Evolutionary conservation across 2,113 vertebrate species (phyloP).

Genomic region (Prionailurus viverrinus): DNA sequence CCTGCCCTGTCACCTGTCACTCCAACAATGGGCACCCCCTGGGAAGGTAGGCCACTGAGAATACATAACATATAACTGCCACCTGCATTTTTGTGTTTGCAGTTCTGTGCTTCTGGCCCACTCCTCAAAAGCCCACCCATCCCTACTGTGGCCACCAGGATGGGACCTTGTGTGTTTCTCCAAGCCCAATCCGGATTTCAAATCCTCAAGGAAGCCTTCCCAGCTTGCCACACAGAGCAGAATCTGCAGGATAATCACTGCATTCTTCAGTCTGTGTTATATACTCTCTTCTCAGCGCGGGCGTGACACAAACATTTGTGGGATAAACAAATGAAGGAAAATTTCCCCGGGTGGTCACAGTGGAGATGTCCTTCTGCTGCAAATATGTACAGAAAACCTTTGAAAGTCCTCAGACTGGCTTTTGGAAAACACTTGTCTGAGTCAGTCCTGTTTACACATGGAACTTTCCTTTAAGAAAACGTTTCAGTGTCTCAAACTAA

Average conservation of each 20-base stretch:
- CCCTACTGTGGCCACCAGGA: not conserved
- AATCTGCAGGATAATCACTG: accelerated
- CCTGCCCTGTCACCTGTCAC: not conserved
- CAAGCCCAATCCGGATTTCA: not conserved
- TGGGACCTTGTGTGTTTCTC: no score
- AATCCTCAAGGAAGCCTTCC: not conserved
- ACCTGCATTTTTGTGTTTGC: no score
- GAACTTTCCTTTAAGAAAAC: not conserved
- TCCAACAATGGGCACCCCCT: accelerated
- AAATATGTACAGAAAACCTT: not conserved
- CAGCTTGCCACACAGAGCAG: no score
- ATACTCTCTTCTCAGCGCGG: accelerated
- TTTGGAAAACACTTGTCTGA: not conserved
- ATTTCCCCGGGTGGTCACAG: not conserved
- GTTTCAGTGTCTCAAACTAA: not conserved
- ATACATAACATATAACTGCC: no score
- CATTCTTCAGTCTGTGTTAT: accelerated
- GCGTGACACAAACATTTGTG: no score
- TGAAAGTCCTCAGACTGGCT: not conserved
- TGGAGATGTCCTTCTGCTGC: not conserved
- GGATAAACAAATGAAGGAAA: not conserved
- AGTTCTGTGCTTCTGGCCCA: no score
- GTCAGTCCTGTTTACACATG: not conserved
- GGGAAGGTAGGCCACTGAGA: accelerated
- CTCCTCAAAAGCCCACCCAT: not conserved